phyloP scores from a whole-genome alignment of 2,888 invertebrate species.

The Deilephila elpenor region DNA sequence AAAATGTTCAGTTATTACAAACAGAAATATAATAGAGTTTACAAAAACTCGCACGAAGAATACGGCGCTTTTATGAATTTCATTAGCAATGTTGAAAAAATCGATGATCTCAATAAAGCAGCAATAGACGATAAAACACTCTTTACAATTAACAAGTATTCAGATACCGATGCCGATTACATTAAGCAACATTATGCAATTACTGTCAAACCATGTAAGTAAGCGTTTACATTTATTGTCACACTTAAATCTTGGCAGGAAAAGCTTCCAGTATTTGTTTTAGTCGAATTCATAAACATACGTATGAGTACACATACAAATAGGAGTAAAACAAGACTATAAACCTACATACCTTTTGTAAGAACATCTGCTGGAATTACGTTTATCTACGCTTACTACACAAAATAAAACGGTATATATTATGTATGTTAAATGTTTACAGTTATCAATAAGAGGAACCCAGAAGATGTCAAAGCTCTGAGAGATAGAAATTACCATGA shows the following conservation, averaged over 20 bases:
- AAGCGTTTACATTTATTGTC: conserved; percentile 22
- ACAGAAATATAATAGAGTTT: conserved; percentile 55
- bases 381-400: background rate
- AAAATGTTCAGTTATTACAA: conserved; percentile 54
- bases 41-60: conserved; percentile 48
- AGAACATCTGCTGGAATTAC: conserved; percentile 3
- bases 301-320: background rate
- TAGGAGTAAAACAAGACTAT: background rate
- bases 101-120: conserved; percentile 54
- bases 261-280: background rate
- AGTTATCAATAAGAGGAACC: conserved; percentile 50
- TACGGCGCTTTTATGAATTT: conserved; percentile 53
- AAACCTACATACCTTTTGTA: background rate
- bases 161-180: conserved; percentile 56
- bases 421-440: conserved; percentile 31
- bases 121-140: conserved; percentile 42
- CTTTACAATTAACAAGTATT: conserved; percentile 59
- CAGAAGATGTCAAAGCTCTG: conserved; percentile 26
- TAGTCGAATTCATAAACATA: background rate
- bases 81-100: conserved; percentile 53
- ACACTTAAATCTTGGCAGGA: background rate
- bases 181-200: conserved; percentile 56
- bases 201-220: conserved; percentile 61
- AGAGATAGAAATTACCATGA: conserved; percentile 31
- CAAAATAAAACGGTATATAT: background rate